A percentile compares a stretch with the other conserved stretches of the same genome.
Conservation (phyloP, 2,888 invertebrate genomes). For the Apantesis nais region DNA sequence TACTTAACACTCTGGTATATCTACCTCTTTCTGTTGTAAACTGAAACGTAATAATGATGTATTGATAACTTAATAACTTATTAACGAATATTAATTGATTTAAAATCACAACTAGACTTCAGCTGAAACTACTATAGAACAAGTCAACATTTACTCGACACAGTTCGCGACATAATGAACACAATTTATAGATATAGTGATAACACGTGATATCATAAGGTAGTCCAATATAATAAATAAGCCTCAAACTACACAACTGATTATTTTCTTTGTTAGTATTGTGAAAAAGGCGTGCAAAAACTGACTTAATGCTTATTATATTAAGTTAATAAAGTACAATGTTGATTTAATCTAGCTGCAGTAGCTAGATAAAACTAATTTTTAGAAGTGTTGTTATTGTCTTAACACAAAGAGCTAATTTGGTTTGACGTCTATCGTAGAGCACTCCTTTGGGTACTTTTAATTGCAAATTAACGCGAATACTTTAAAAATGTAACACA, state of each 20-base stretch:
- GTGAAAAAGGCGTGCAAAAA: conserved; percentile 7
- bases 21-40: conserved; percentile 66
- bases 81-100: conserved; percentile 10
- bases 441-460: background rate
- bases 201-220: conserved; percentile 76
- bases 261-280: conserved; percentile 11
- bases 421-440: background rate
- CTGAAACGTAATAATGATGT: conserved; percentile 67
- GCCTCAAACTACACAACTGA: conserved; percentile 26
- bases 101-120: conserved; percentile 29
- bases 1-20: conserved; percentile 14
- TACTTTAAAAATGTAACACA: background rate
- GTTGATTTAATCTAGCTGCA: background rate
- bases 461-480: conserved; percentile 2
- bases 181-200: conserved; percentile 77
- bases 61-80: conserved; percentile 28
- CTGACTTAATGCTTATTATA: conserved; percentile 5
- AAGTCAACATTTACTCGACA: conserved; percentile 67
- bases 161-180: conserved; percentile 69
- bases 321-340: background rate
- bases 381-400: background rate
- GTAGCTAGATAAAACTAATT: background rate
- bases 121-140: conserved; percentile 50
- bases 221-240: conserved; percentile 64
- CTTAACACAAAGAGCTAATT: background rate